Evolutionary conservation across 2,113 vertebrate species (phyloP).

Genomic region (Solea senegalensis): DNA sequence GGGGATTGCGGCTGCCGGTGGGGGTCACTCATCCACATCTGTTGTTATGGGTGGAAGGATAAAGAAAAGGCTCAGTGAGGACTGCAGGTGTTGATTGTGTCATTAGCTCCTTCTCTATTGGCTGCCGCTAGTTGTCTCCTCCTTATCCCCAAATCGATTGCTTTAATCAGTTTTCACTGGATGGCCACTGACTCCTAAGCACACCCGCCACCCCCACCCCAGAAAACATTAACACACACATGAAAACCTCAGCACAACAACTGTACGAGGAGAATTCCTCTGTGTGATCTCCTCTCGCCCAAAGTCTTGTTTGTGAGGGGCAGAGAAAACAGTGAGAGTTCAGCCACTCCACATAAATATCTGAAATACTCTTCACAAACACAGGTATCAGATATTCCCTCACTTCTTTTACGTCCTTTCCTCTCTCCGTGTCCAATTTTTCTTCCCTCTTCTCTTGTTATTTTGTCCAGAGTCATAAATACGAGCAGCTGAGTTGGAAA

Average conservation of each 20-base stretch:
- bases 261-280: slow-evolving; percentile 42
- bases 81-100: slow-evolving; percentile 81
- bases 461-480: not conserved
- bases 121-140: slow-evolving; percentile 65
- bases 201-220: not conserved
- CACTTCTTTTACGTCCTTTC: not conserved
- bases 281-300: slow-evolving; percentile 59
- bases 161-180: slow-evolving; percentile 76
- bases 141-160: slow-evolving; percentile 70
- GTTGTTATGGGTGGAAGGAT: slow-evolving; percentile 73
- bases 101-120: slow-evolving; percentile 74
- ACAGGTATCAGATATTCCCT: slow-evolving; percentile 33
- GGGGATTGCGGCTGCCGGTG: slow-evolving; percentile 37
- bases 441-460: not conserved
- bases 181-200: slow-evolving; percentile 45
- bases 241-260: slow-evolving; percentile 39
- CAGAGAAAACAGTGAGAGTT: slow-evolving; percentile 53
- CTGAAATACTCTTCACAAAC: slow-evolving; percentile 39
- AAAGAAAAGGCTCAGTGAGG: slow-evolving; percentile 70
- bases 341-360: slow-evolving; percentile 29
- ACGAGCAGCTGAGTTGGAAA: not conserved
- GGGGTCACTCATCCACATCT: slow-evolving; percentile 79
- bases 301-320: slow-evolving; percentile 57
- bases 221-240: slow-evolving; percentile 21
- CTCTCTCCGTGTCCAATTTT: not conserved